Percentiles rank a stretch among this genome's conserved stretches.
phyloP scores from a whole-genome alignment of 2,888 invertebrate genomes.

The Ectemnius cavifrons region DNA sequence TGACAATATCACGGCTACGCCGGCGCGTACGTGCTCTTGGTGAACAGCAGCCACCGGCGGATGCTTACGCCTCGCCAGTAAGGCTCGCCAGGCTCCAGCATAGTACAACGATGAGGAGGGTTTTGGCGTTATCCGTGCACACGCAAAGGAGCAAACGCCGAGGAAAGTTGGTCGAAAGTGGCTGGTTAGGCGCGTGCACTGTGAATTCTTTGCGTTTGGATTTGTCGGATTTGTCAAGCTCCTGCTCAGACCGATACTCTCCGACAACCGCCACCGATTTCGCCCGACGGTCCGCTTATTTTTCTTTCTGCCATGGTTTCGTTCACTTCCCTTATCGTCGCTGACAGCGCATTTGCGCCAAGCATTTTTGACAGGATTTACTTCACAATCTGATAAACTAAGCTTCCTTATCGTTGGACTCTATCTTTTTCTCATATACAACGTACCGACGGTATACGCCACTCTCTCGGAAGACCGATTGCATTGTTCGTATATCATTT shows the following conservation, averaged over 20 bases:
- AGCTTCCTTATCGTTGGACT: conserved; percentile 6
- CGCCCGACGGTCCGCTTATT: neutral
- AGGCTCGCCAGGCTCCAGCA: conserved; percentile 46
- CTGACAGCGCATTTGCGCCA: neutral
- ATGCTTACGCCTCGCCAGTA: conserved; percentile 57
- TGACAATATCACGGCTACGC: conserved; percentile 69
- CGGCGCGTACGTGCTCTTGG: conserved; percentile 66
- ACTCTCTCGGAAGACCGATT: neutral
- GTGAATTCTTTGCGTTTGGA: conserved; percentile 64
- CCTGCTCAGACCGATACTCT: conserved; percentile 53
- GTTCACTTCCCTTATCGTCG: conserved; percentile 4
- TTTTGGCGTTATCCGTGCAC: neutral
- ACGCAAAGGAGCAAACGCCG: neutral
- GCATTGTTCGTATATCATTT: no score
- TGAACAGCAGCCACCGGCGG: conserved; percentile 39
- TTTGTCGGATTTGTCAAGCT: conserved; percentile 70
- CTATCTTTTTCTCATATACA: no score
- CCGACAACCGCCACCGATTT: neutral
- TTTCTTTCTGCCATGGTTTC: neutral
- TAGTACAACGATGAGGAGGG: neutral
- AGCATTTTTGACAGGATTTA: conserved; percentile 39
- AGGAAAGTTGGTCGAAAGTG: conserved; percentile 12
- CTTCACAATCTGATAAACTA: conserved; percentile 18
- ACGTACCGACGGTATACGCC: neutral
- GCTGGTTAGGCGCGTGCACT: conserved; percentile 42